A percentile compares a stretch with the other conserved stretches of the same genome.
Evolutionary conservation across 2,113 vertebrate species (phyloP).

Genomic region (Orientallactaga bullata): DNA sequence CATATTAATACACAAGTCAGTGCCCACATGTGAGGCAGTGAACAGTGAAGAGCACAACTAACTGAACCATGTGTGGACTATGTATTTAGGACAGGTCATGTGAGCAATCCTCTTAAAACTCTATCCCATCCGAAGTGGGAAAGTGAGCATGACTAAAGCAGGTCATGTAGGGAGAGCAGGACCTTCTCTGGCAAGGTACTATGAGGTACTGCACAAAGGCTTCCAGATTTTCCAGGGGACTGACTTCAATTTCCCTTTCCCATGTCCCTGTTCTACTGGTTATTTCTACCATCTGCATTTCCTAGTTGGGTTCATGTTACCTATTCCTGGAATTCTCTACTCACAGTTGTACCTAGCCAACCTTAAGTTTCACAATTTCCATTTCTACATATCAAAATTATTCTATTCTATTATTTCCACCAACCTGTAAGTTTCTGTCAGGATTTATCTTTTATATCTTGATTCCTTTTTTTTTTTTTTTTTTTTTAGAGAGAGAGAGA

Average conservation of each 20-base stretch:
- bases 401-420: neutral
- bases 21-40: neutral
- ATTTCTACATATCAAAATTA: slow-evolving; percentile 4
- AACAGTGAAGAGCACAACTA: neutral
- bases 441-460: neutral
- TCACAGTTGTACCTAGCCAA: neutral
- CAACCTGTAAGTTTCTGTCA: neutral
- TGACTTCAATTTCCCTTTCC: neutral
- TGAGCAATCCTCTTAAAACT: neutral
- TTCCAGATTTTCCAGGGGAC: neutral
- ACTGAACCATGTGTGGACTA: neutral
- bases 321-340: neutral
- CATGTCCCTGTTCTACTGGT: neutral
- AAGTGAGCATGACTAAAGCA: neutral
- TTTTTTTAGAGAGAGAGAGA: no score
- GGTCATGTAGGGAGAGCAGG: neutral
- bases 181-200: neutral
- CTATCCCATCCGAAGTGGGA: neutral
- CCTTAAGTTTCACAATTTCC: neutral
- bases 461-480: neutral
- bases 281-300: neutral
- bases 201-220: neutral
- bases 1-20: neutral
- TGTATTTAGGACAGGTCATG: neutral
- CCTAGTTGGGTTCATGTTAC: neutral